Evolutionary conservation across 2,888 invertebrate species (phyloP).

Genomic region (Epinotia bilunana): DNA sequence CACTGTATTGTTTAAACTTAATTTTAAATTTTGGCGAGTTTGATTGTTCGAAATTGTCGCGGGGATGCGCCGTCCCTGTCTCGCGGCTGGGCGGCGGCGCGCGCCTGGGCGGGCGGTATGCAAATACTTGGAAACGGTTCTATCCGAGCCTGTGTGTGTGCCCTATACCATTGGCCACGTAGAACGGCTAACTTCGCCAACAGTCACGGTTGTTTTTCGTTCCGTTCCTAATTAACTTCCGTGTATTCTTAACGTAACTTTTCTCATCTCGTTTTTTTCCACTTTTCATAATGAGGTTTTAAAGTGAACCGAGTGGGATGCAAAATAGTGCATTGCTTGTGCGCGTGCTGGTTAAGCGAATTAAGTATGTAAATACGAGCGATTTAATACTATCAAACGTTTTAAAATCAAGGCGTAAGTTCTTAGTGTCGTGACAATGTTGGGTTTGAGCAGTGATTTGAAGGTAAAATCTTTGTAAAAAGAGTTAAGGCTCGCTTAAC

Average conservation of each 20-base stretch:
- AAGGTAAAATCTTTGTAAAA: conserved; percentile 57
- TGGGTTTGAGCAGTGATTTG: conserved; percentile 69
- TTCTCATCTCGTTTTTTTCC: conserved; percentile 78
- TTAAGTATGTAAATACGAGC: conserved; percentile 64
- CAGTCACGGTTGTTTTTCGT: conserved; percentile 85
- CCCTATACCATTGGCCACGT: conserved; percentile 83
- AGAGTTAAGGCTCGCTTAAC: conserved; percentile 65
- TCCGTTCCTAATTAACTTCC: conserved; percentile 84
- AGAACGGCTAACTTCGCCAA: conserved; percentile 85
- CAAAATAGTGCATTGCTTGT: conserved; percentile 62
- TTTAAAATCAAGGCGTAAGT: conserved; percentile 60
- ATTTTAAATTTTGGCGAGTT: conserved; percentile 48
- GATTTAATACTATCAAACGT: conserved; percentile 62
- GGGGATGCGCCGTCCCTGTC: conserved; percentile 76
- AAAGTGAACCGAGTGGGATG: conserved; percentile 78
- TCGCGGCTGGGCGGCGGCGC: conserved; percentile 82
- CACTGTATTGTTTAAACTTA: conserved; percentile 45
- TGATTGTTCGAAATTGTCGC: conserved; percentile 60
- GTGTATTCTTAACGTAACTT: conserved; percentile 84
- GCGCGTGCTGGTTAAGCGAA: conserved; percentile 66
- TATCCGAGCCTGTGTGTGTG: conserved; percentile 76
- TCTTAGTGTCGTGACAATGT: conserved; percentile 72
- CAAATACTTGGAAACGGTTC: conserved; percentile 81
- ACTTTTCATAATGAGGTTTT: conserved; percentile 65
- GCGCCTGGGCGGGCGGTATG: conserved; percentile 85